Base-by-base conservation (phyloP, 2,797 vertebrate species). In the Cetoscarus ocellatus region DNA sequence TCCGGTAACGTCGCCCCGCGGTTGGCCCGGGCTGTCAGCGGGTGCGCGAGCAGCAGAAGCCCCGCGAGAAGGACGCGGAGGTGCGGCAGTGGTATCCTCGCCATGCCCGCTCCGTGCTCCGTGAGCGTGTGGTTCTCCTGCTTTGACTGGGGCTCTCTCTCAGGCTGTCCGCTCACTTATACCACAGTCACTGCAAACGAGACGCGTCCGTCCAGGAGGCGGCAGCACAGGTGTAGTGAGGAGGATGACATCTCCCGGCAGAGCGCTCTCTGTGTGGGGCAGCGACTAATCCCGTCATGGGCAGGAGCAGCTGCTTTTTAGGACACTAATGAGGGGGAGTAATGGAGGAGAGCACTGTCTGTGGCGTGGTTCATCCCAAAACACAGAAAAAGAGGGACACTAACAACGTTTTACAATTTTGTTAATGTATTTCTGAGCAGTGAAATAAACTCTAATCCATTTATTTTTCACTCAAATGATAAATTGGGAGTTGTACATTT, bases 121-220 rank as follows among this genome's bases (percentile, higher is more conserved):
- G 27, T 27, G 27, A 27, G 27, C 63, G 87, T 84, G 85, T 81
- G 88, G 68, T 85, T 88, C 86, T 86, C 87, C 84, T 67, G 93
- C 85, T 93, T 86, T 90, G 86, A 91, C 86, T 77, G 88, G 86
- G 84, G 87, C 88, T 90, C 91, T 85, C 88, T 90, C 91, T 85
- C 85, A 78, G 88, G 85, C 87, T 82, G 93, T 77, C 88, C 85
- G 93, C 79, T 86, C 92, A 90, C 93, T 95, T 95, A 91, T 94
- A 94, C 87, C 80, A 85, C 81, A 89, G 90, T 86, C 83, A 84
- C 87, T 83, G 88, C 75, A 60, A 78, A 88, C 86, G 74, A 88
- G 87, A 85, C 90, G 77, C 77, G 89, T 93, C 82, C 90, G 93
- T 93, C 94, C 94, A 94, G 93, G 93, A 95, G 94, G 93, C 94